Evolutionary conservation across 1,140 invertebrate genomes (phyloP).

Genomic region (Melipona quadrifasciata): DNA sequence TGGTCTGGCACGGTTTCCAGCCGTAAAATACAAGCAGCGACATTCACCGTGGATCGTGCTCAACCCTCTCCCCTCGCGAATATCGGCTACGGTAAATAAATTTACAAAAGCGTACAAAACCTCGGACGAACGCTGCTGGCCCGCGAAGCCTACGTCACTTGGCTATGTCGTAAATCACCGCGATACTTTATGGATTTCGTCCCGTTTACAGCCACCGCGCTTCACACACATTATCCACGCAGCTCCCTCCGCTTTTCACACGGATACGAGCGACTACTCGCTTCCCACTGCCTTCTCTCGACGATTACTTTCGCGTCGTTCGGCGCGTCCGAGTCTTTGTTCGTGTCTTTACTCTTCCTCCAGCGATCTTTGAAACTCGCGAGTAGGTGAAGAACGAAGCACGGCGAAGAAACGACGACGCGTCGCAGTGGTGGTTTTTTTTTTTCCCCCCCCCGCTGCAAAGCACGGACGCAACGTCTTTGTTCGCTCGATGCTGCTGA

Average conservation of each 20-base stretch:
- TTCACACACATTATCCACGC: no score
- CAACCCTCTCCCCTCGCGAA: background rate
- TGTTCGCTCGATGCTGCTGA: background rate
- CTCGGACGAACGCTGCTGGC: background rate
- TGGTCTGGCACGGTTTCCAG: background rate
- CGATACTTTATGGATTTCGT: slow-evolving; percentile 22
- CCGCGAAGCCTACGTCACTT: background rate
- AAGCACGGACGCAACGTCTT: no score
- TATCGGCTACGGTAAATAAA: background rate
- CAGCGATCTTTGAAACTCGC: no score
- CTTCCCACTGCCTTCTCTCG: no score
- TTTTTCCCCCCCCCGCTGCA: no score
- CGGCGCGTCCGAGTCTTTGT: no score
- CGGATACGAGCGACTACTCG: background rate
- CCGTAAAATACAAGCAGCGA: background rate
- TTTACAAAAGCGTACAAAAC: background rate
- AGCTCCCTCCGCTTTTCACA: background rate
- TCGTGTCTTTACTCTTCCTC: no score
- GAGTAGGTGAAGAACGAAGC: no score
- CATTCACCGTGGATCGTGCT: background rate
- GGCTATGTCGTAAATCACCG: background rate
- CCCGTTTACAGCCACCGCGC: no score
- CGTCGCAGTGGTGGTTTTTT: no score
- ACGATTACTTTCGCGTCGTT: no score
- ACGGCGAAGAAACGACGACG: no score